Evolutionary conservation across 2,888 invertebrate species (phyloP), one percentile per base, ranked within the genome.

Genomic region (Psylliodes chrysocephalus): DNA sequence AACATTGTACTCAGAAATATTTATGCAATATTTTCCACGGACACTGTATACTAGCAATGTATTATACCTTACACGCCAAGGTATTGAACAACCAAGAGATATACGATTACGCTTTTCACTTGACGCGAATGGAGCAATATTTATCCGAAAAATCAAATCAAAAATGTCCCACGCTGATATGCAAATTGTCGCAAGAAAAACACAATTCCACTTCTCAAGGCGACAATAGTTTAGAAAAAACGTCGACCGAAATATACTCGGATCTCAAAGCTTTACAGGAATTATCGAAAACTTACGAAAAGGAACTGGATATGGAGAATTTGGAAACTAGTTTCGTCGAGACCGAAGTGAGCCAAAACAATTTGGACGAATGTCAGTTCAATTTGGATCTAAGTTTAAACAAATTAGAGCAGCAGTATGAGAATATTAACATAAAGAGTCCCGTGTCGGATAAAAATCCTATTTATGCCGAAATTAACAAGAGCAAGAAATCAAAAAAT

Each of bases 1-100:
- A 98, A 82, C 96, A 98, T 79, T 96, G 97, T 81, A 98, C 97
- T 1, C 92, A 95, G 73, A 93, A 95, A 73, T 98, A 95, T 82
- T 86, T 97, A 69, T 97, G 95, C 81, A 90, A 91, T 71, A 90
- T 93, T 6, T 86, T 89, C 53, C 93, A 94, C 73, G 97, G 97
- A 0, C 96, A 97, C 81, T 92, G 92, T 7, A 92, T 93, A 81
- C 85, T 95, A 38, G 92, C 93, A 15, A 92, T 95, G 89, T 90
- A 91, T 77, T 92, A 94, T 84, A 87, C 91, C 52, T 82, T 91
- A 49, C 87, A 90, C 17, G 90, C 91, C 0, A 85, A 86, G 53
- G 86, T 89, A 22, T 79, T 93, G 38, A 89, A 87, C 64, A 89
- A 91, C 0, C 86, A 91, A 65, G 91, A 91, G 75, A 92, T 92